Evolutionary conservation across 2,113 vertebrate genomes (phyloP).

Genomic region (Ibidorhyncha struthersii): DNA sequence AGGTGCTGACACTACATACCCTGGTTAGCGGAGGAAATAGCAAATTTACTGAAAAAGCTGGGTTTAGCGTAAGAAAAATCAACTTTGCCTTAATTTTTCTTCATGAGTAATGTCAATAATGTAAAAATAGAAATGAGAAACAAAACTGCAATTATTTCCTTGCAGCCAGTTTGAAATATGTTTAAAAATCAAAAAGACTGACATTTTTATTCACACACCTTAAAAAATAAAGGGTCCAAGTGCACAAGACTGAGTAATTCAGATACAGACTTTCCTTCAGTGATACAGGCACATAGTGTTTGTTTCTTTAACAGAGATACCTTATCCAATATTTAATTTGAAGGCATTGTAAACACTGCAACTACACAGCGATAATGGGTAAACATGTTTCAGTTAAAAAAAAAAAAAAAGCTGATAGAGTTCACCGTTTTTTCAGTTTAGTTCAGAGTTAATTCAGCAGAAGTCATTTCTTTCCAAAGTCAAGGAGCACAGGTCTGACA

Average conservation of each 20-base stretch:
- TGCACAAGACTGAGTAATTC: not conserved
- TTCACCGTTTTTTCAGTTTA: not conserved
- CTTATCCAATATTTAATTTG: not conserved
- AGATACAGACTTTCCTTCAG: not conserved
- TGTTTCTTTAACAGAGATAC: not conserved
- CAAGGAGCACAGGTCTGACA: not conserved
- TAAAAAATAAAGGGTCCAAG: not conserved
- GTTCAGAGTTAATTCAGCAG: not conserved
- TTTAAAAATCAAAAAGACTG: not conserved
- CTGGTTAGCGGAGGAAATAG: not conserved
- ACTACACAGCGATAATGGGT: not conserved
- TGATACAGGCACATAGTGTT: not conserved
- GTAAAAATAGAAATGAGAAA: not conserved
- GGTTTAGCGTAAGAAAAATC: not conserved
- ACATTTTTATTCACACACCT: not conserved
- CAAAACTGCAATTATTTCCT: not conserved
- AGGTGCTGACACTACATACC: not conserved
- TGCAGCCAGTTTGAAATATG: not conserved
- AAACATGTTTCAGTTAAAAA: not conserved
- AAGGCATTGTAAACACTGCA: not conserved
- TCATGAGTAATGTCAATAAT: not conserved
- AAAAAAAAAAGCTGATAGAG: not conserved
- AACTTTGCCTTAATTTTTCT: not conserved
- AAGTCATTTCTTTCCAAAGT: not conserved
- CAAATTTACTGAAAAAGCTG: not conserved